These are phyloP conservation scores for Caenorhabditis imperialis DNA, from an alignment of 2,888 invertebrate species.

Conservation along the genomic window DNA sequence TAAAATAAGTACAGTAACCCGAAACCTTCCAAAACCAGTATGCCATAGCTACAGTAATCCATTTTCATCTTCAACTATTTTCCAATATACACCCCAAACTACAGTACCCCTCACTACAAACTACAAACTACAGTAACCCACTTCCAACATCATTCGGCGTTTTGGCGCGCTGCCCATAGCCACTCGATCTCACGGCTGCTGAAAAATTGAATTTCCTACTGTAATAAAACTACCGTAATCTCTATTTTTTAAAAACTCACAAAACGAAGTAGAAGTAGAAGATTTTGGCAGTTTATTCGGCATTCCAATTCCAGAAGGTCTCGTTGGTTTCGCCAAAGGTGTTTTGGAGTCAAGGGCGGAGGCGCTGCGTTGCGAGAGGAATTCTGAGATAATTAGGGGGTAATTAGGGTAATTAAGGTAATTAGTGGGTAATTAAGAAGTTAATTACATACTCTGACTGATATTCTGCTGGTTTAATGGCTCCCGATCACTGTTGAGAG, in stretches of 20 bases:
- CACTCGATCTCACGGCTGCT: slow-evolving; percentile 39
- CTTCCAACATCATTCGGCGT: slow-evolving; percentile 33
- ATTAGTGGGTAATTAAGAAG: slow-evolving; percentile 7
- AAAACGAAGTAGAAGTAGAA: slow-evolving; percentile 37
- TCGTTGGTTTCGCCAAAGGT: background rate
- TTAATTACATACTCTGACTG: slow-evolving; percentile 30
- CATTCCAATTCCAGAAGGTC: slow-evolving; percentile 11
- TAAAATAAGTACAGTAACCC: too few relatives aligned
- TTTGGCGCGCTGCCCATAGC: slow-evolving; percentile 36
- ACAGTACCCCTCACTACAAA: too few relatives aligned
- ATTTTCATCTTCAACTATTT: too few relatives aligned
- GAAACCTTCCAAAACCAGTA: too few relatives aligned
- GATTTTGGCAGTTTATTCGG: slow-evolving; percentile 26
- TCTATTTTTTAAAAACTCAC: too few relatives aligned
- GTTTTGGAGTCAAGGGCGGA: slow-evolving; percentile 39
- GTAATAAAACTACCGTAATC: too few relatives aligned
- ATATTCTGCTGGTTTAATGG: slow-evolving; percentile 29
- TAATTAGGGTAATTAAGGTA: background rate
- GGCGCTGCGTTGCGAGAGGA: slow-evolving; percentile 42
- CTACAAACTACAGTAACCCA: too few relatives aligned
- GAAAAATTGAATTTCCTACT: too few relatives aligned
- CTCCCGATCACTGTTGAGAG: slow-evolving; percentile 49
- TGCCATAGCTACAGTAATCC: too few relatives aligned
- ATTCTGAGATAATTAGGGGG: slow-evolving; percentile 18
- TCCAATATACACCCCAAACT: slow-evolving; percentile 9